These are phyloP conservation scores for Anastrepha ludens DNA, from an alignment of 1,140 invertebrate genomes.

Conservation along the genomic window DNA sequence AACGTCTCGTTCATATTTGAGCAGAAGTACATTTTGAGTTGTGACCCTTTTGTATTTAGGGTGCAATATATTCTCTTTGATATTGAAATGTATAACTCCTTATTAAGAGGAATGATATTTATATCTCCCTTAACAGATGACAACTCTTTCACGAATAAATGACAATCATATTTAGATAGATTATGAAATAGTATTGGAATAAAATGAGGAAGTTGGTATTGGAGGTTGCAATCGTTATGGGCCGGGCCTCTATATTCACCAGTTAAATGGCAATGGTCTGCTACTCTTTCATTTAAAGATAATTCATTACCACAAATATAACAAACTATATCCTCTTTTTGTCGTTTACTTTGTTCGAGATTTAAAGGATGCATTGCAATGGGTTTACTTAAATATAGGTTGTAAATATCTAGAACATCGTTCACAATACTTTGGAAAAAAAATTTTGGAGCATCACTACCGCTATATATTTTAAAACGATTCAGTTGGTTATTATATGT, in stretches of 20 bases:
- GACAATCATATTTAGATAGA: constrained; percentile 68
- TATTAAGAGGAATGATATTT: constrained; percentile 69
- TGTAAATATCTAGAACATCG: constrained; percentile 59
- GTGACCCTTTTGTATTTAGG: too few relatives aligned
- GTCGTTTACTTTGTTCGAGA: constrained; percentile 54
- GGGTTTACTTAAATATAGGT: constrained; percentile 45
- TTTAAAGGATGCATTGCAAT: constrained; percentile 59
- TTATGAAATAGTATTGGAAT: constrained; percentile 72
- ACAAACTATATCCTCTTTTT: constrained; percentile 58
- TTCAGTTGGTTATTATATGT: constrained; percentile 63
- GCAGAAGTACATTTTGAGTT: too few relatives aligned
- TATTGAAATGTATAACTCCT: constrained; percentile 67
- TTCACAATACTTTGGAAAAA: constrained; percentile 61
- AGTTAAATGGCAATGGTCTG: constrained; percentile 70
- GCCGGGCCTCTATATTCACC: constrained; percentile 68
- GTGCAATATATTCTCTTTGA: constrained; percentile 59
- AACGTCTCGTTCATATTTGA: too few relatives aligned
- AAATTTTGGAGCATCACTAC: constrained; percentile 63
- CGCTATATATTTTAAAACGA: constrained; percentile 61
- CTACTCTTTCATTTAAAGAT: constrained; percentile 60
- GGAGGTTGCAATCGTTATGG: constrained; percentile 70
- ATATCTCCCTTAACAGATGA: constrained; percentile 63
- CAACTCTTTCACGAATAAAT: constrained; percentile 71
- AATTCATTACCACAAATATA: constrained; percentile 66
- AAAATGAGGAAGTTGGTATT: constrained; percentile 65